These are phyloP conservation scores for Macaca nemestrina DNA, from an alignment of 2,113 vertebrate genomes.

Conservation along the genomic window DNA sequence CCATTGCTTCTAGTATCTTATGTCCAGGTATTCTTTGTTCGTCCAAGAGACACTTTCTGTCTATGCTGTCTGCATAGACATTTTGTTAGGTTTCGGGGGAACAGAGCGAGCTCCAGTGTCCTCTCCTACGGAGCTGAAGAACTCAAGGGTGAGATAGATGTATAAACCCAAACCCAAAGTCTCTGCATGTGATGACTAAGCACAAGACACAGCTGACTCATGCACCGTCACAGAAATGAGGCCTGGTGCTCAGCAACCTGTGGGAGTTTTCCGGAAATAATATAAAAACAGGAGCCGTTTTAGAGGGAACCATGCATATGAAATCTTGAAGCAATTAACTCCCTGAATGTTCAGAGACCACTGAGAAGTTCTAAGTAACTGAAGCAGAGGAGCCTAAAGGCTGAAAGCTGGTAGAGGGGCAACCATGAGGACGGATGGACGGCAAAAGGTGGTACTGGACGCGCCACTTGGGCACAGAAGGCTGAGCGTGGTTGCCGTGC, in stretches of 20 bases:
- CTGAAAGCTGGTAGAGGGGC: too few species aligned
- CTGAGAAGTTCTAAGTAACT: neutral
- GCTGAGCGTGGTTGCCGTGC: fast-evolving
- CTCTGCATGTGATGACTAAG: fast-evolving
- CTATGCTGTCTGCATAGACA: neutral
- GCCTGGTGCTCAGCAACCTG: neutral
- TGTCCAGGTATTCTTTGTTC: neutral
- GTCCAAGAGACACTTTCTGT: neutral
- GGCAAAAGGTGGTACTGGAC: neutral
- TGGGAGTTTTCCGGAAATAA: neutral
- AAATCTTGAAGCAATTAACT: neutral
- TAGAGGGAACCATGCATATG: neutral
- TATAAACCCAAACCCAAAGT: fast-evolving
- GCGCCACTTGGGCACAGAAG: neutral
- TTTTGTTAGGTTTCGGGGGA: fast-evolving
- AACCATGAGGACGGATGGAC: neutral
- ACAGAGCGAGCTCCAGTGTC: fast-evolving
- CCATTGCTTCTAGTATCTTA: fast-evolving
- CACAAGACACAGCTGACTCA: fast-evolving
- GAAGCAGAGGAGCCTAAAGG: neutral
- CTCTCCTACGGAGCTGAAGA: neutral
- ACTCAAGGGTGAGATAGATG: fast-evolving
- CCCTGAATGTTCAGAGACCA: too few species aligned
- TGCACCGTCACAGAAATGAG: neutral
- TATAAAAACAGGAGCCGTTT: too few species aligned